Percentiles rank a stretch among this genome's conserved stretches.
Conservation (phyloP, 2,113 vertebrate species). For the Urocolius indicus region DNA sequence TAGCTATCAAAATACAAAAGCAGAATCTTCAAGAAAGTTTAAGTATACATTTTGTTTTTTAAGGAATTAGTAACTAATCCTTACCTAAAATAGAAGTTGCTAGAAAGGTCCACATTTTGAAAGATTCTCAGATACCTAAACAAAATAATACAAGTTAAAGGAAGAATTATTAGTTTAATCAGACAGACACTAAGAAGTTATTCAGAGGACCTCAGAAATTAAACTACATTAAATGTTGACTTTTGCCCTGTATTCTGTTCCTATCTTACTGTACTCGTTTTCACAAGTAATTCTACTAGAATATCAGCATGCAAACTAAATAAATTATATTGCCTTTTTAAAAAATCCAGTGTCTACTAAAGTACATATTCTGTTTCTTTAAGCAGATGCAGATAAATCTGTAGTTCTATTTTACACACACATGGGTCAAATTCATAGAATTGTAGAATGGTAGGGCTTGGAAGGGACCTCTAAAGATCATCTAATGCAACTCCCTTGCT, state of each 20-base stretch:
- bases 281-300: neutral
- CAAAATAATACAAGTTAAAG: conserved; percentile 4
- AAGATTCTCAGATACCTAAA: conserved; percentile 94
- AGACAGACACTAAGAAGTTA: neutral
- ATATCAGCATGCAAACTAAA: neutral
- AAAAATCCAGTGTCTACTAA: neutral
- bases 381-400: neutral
- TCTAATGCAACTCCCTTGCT: no score
- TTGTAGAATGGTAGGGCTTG: no score
- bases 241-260: neutral
- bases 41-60: neutral
- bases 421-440: neutral
- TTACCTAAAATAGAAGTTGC: conserved; percentile 99
- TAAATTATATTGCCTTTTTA: neutral
- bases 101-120: conserved; percentile 97
- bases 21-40: neutral
- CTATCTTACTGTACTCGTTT: neutral
- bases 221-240: neutral
- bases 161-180: neutral
- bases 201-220: neutral
- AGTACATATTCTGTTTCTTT: neutral
- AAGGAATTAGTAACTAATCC: neutral
- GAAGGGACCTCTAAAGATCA: no score
- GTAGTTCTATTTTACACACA: neutral
- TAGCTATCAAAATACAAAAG: neutral